A percentile compares a stretch with the other conserved stretches of the same genome.
phyloP scores from a whole-genome alignment of 2,888 invertebrate genomes.

The Griposia aprilina region DNA sequence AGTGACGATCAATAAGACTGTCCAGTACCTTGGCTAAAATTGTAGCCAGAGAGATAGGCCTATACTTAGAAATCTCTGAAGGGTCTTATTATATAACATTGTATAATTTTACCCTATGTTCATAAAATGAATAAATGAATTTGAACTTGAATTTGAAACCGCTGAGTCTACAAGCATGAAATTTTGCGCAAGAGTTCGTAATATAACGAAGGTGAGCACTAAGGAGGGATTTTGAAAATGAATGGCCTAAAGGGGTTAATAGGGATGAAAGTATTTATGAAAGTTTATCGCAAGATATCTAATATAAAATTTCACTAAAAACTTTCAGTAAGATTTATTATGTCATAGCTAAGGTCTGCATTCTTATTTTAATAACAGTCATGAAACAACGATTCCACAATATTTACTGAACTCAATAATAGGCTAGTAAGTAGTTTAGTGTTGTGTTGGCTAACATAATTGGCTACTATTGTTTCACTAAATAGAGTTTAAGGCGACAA shows the following conservation, averaged over 20 bases:
- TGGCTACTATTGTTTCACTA: not conserved
- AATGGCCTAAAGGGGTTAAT: not conserved
- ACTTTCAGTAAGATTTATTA: not conserved
- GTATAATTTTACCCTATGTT: no score
- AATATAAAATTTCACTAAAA: not conserved
- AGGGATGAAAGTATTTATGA: not conserved
- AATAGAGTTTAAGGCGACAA: no score
- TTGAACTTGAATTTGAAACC: no score
- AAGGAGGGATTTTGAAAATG: not conserved
- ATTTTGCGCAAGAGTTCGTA: not conserved
- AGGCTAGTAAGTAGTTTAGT: not conserved
- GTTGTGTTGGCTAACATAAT: not conserved
- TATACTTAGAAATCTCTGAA: no score
- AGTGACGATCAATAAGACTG: no score
- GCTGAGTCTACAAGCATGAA: not conserved
- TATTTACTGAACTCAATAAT: not conserved
- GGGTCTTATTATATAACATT: no score
- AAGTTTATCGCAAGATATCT: not conserved
- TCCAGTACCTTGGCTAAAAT: no score
- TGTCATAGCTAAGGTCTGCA: not conserved
- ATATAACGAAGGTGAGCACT: not conserved
- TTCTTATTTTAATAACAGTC: not conserved
- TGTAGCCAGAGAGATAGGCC: no score
- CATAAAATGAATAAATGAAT: no score
- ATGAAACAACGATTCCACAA: not conserved